Evolutionary conservation across 2,797 vertebrate genomes (phyloP).

Genomic region (Staurois parvus): DNA sequence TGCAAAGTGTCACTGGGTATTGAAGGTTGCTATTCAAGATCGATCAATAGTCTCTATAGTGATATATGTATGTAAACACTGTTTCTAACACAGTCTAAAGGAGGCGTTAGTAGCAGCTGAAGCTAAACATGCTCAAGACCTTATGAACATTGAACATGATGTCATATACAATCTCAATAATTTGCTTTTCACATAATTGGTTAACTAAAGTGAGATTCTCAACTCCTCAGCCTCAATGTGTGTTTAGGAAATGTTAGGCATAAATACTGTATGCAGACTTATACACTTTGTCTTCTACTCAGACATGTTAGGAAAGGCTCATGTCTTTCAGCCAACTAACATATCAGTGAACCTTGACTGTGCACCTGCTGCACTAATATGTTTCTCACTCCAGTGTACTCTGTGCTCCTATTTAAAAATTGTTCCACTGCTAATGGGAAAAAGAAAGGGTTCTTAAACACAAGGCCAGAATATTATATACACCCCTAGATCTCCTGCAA

Average conservation of each 20-base stretch:
- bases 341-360: conserved; percentile 39
- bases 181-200: no score
- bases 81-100: background rate
- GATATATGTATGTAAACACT: background rate
- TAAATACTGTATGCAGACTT: background rate
- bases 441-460: background rate
- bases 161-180: background rate
- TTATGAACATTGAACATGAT: background rate
- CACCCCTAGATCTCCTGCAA: no score
- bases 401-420: background rate
- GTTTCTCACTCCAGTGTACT: conserved; percentile 21
- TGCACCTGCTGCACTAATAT: conserved; percentile 23
- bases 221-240: no score
- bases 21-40: no score
- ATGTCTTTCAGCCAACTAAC: background rate
- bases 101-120: background rate
- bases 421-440: background rate
- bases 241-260: no score
- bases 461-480: no score
- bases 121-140: background rate
- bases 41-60: no score
- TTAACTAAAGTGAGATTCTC: no score
- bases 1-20: background rate
- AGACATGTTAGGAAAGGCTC: background rate
- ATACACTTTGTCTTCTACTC: background rate